Base-by-base conservation (phyloP, 2,888 invertebrate species). In the Zaprionus bogoriensis region DNA sequence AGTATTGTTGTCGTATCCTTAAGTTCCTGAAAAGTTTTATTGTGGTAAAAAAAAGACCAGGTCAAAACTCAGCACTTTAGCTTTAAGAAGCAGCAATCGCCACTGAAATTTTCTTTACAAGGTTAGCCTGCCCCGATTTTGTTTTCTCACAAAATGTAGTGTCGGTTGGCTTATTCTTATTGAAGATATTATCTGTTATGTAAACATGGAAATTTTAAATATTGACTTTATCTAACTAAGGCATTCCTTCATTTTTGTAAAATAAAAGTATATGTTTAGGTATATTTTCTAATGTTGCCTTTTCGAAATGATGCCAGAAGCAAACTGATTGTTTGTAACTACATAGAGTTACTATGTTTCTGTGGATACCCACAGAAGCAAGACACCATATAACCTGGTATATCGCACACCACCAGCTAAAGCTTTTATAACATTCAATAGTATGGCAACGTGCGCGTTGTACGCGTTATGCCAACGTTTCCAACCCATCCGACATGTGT, bases 361-460 rank as follows among this genome's bases (percentile, higher is more conserved):
- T 83, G 38, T 32, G 42, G 54, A 54, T 59, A 30, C 28, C 14
- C 17, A 52, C 30, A 39, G 39, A 60, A 32, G 52, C 52, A 62
- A 59, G 62, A 38, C 45, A 60, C 47, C 60, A 74, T 66, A 61
- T 69, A 41, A 44, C 46, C 36, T 50, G 46, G 27, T 44, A 30
- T 47, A 39, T 44, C 4, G 30, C 32, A 32, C 32, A 46, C 19
- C 20, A 12, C 22, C 48, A 47, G 63, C 67, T 59, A 54, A 68
- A 75, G 75, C 79, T 75, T 81, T 79, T 77, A 84, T 70, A 80
- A 58, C 82, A 86, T 86, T 80, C 86, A 86, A 84, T 86, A 84
- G 77, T 80, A 82, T 73, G 77, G 87, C 73, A 83, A 80, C 80
- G 83, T 82, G 77, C 67, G 83, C 77, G 68, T 55, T 63, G 57